These are phyloP conservation scores for Ptilonorhynchus violaceus DNA, from an alignment of 2,113 vertebrate genomes.

Conservation along the genomic window DNA sequence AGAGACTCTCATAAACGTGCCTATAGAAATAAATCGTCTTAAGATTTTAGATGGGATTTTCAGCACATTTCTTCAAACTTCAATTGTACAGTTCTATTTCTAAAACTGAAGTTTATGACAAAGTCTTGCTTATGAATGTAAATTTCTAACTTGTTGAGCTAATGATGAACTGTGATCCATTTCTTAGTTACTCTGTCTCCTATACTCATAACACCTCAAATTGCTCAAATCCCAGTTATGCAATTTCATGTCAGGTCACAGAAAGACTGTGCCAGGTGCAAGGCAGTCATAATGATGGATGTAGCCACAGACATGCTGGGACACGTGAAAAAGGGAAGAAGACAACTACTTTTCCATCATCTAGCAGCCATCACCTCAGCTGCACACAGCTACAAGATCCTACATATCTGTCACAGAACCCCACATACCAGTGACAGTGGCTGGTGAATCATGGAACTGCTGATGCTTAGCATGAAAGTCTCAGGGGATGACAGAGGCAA, in stretches of 20 bases:
- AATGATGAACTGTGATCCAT: not conserved
- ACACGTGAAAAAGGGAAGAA: not conserved
- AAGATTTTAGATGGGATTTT: not conserved
- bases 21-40: not conserved
- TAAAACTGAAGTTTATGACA: not conserved
- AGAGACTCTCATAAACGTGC: not conserved
- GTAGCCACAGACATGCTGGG: not conserved
- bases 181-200: not conserved
- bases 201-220: not conserved
- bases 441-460: not conserved
- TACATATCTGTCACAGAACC: not conserved
- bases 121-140: not conserved
- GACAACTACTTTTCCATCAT: not conserved
- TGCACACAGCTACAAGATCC: not conserved
- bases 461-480: not conserved
- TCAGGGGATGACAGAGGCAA: not conserved
- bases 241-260: not conserved
- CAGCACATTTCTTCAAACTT: not conserved
- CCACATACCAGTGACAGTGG: not conserved
- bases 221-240: not conserved
- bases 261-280: not conserved
- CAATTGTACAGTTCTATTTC: not conserved
- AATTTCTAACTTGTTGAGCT: not conserved
- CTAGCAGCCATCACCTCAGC: not conserved
- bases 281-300: not conserved